These are phyloP conservation scores for Mastacembelus armatus DNA, from an alignment of 2,797 vertebrate species.

Conservation along the genomic window DNA sequence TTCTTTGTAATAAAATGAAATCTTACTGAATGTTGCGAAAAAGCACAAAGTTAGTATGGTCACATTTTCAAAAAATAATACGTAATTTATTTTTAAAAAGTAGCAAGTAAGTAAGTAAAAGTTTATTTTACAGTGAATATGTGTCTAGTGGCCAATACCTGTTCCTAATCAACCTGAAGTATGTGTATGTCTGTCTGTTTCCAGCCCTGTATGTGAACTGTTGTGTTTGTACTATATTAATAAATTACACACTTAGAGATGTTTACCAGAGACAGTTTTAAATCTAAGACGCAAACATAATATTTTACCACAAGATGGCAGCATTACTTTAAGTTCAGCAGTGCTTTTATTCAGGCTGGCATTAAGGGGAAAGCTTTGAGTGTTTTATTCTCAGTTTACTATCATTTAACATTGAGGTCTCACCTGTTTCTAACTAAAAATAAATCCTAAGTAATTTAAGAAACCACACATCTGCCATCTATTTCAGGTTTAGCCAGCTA, in stretches of 20 bases:
- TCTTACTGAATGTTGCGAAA: conserved; percentile 14
- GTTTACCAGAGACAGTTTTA: not conserved
- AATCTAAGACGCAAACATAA: not conserved
- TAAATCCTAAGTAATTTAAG: conserved; percentile 12
- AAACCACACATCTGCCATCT: conserved; percentile 9
- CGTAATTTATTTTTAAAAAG: conserved; percentile 62
- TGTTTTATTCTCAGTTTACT: conserved; percentile 6
- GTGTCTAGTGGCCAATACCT: conserved; percentile 1
- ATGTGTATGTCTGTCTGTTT: too few relatives aligned
- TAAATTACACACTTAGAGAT: not conserved
- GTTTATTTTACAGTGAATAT: conserved; percentile 6
- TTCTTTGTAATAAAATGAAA: not conserved
- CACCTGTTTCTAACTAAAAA: conserved; percentile 6
- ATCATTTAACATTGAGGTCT: not conserved
- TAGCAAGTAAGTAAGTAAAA: too few relatives aligned
- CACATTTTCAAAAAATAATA: conserved; percentile 43
- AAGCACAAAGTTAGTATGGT: conserved; percentile 20
- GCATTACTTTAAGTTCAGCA: conserved; percentile 44
- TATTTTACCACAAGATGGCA: conserved; percentile 63
- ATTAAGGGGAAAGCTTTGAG: not conserved
- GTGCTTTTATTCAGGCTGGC: not conserved
- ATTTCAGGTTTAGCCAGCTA: not conserved
- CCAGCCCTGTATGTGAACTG: too few relatives aligned
- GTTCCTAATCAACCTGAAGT: too few relatives aligned
- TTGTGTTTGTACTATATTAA: too few relatives aligned